Evolutionary conservation across 2,113 vertebrate genomes (phyloP), one percentile per base, ranked within the genome.

Genomic region (Gracilinanus agilis): DNA sequence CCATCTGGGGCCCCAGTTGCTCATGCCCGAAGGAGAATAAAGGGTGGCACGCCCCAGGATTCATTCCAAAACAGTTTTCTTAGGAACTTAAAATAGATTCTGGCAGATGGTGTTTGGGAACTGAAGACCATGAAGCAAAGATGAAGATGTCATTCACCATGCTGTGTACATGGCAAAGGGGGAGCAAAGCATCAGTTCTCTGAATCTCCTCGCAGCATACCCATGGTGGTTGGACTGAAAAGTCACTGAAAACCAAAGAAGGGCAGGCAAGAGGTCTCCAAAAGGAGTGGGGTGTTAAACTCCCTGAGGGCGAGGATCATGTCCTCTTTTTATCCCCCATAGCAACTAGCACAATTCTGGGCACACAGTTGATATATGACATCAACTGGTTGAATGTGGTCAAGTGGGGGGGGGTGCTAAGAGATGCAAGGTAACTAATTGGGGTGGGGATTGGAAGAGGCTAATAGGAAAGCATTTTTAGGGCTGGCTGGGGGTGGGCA

Each of bases 41-140:
- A 97, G 96, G 96, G 94, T 96, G 98, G 97, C 95, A 95, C 96
- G 95, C 96, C 56, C 3, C 27, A 93, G 96, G 96, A 95, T 97
- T 97, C 93, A 5, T 97, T 98, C 98, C 97, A 98, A 98, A 98
- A 97, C 95, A 24, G 67, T 96, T 98, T 98, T 98, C 98, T 99
- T 98, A 97, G 97, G 96, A 96, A 97, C 97, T 98, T 98, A 98
- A 98, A 98, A 98, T 98, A 98, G 98, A 98, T 97, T 96, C 98
- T 98, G 98, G 98, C 98, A 98, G 98, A 97, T 96, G 96, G 94
- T 88, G 55, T 97, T 98, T 96, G 97, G 67, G 91, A 13, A 91
- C 90, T 96, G 94, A 96, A 95, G 97, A 95, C 91, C 53, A 94
- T 94, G 96, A 95, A 96, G 95, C 94, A 97, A 91, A 29, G 95